A percentile compares a stretch with the other conserved stretches of the same genome.
Conservation (phyloP, 2,113 vertebrate genomes). For the Brachypteracias leptosomus region DNA sequence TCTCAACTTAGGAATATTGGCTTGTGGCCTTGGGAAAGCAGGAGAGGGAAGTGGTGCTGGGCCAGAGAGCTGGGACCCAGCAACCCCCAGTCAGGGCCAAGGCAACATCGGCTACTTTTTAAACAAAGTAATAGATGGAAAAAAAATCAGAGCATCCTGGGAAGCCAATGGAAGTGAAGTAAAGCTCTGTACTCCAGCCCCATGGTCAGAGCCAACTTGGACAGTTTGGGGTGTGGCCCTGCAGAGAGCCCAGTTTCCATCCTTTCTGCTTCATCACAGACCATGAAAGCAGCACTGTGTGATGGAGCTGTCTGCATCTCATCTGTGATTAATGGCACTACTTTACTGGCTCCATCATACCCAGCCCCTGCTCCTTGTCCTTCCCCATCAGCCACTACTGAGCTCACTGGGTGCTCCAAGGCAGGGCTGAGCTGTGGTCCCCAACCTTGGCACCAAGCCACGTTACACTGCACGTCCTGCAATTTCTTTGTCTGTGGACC, state of each 20-base stretch:
- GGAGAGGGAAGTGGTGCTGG: background rate
- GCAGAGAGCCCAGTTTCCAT: background rate
- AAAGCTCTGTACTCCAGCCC: background rate
- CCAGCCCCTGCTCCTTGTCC: background rate
- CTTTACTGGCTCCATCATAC: fast-evolving
- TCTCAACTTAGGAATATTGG: background rate
- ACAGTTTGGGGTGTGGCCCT: background rate
- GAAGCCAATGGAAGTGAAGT: background rate
- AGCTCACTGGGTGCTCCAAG: background rate
- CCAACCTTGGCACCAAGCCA: background rate
- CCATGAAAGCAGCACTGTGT: fast-evolving
- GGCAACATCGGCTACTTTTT: background rate
- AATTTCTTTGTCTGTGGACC: no score
- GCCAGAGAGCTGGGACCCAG: background rate
- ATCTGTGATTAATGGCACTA: fast-evolving
- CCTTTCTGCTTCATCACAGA: background rate
- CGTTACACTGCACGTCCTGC: no score
- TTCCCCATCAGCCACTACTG: background rate
- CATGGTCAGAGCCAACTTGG: fast-evolving
- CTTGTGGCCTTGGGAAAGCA: background rate
- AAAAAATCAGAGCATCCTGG: background rate
- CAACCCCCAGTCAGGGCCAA: background rate
- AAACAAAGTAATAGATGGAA: background rate
- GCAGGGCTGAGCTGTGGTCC: background rate
- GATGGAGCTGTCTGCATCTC: background rate